Conservation (phyloP, 2,797 vertebrate species). For the Agapornis canus region DNA sequence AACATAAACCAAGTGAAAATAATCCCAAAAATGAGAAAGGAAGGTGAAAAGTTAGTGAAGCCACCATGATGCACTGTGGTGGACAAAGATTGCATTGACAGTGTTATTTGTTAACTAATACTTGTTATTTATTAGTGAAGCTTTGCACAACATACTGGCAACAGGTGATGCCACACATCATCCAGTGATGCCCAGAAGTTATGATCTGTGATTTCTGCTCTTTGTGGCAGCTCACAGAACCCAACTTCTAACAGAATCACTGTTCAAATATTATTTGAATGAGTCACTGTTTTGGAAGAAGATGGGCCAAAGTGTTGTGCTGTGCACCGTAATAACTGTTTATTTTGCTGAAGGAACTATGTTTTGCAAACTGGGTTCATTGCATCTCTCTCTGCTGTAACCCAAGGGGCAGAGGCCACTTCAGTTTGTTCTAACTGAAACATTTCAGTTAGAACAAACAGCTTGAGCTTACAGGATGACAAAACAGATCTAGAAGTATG, state of each 20-base stretch:
- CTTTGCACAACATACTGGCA: background rate
- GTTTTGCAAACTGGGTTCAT: fast-evolving
- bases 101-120: fast-evolving
- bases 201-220: fast-evolving
- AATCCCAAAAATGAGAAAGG: background rate
- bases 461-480: background rate
- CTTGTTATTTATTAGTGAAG: fast-evolving
- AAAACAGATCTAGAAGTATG: fast-evolving
- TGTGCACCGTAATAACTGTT: background rate
- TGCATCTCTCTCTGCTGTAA: background rate
- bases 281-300: background rate
- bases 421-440: no score
- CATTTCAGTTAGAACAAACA: background rate
- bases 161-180: background rate
- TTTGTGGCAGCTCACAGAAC: background rate
- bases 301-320: background rate
- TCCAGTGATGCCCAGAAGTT: fast-evolving
- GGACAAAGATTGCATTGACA: background rate
- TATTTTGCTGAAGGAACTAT: background rate
- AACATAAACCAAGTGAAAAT: background rate
- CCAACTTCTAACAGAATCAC: background rate
- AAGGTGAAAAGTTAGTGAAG: background rate
- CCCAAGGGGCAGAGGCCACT: background rate
- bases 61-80: no score
- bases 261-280: no score